phyloP scores from a whole-genome alignment of 2,113 vertebrate species.

The Corythaeola cristata region DNA sequence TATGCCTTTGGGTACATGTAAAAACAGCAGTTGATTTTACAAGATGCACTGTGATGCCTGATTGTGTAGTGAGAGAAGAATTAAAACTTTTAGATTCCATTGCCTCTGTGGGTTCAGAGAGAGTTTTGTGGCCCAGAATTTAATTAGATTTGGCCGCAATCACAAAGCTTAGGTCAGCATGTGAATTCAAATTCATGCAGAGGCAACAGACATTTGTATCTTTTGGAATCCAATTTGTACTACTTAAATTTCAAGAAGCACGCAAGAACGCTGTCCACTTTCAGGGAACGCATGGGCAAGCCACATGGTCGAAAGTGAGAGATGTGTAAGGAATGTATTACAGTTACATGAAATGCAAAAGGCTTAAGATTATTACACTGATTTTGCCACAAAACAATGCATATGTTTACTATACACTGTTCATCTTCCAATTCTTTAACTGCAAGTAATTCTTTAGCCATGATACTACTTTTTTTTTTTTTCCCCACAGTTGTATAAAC shows the following conservation, averaged over 20 bases:
- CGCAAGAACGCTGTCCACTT: not conserved
- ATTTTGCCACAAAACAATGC: not conserved
- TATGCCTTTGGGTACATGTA: constrained; percentile 27
- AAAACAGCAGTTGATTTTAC: constrained; percentile 42
- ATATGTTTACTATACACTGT: not conserved
- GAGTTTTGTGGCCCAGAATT: not conserved
- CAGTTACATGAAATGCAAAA: not conserved
- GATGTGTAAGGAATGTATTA: not conserved
- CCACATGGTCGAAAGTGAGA: not conserved
- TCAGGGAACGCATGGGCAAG: not conserved
- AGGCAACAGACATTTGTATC: not conserved
- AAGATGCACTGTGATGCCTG: constrained; percentile 6
- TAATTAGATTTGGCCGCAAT: not conserved
- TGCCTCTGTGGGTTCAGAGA: not conserved
- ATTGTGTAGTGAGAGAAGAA: not conserved
- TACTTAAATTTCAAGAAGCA: not conserved
- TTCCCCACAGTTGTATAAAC: not conserved
- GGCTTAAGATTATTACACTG: not conserved
- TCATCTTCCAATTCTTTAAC: not conserved
- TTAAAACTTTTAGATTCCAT: not conserved
- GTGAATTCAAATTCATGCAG: not conserved
- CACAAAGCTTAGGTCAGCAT: not conserved
- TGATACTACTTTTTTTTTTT: not conserved
- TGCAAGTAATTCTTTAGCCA: not conserved
- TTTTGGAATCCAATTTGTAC: not conserved